Conservation (phyloP, 1,140 invertebrate species). For the Trichogramma pretiosum region DNA sequence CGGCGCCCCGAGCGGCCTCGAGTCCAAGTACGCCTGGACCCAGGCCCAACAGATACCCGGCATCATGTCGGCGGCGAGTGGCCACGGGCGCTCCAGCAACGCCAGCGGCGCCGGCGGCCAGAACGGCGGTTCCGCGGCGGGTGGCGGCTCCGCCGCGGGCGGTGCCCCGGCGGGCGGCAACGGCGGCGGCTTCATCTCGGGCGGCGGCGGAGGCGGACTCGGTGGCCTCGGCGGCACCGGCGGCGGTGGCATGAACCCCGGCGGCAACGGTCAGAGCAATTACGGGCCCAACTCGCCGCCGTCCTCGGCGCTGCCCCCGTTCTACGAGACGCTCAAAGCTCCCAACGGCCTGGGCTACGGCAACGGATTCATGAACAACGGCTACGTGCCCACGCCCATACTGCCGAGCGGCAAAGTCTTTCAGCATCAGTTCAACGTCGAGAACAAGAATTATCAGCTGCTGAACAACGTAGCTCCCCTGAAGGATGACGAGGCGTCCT, state of each 20-base stretch:
- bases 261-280: slow-evolving; percentile 62
- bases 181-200: slow-evolving; percentile 40
- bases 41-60: too few relatives aligned
- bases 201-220: slow-evolving; percentile 48
- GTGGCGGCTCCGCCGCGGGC: slow-evolving; percentile 44
- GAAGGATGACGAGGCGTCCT: too few relatives aligned
- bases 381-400: too few relatives aligned
- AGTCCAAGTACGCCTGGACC: slow-evolving; percentile 50
- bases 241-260: slow-evolving; percentile 61
- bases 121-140: slow-evolving; percentile 25
- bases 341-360: slow-evolving; percentile 51
- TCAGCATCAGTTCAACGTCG: too few relatives aligned
- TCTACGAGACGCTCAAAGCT: slow-evolving; percentile 74
- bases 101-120: slow-evolving; percentile 30
- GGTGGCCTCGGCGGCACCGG: slow-evolving; percentile 55
- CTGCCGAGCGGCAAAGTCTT: too few relatives aligned
- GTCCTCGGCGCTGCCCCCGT: slow-evolving; percentile 71
- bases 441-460: too few relatives aligned
- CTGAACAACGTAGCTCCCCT: too few relatives aligned
- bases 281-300: slow-evolving; percentile 76
- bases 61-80: slow-evolving; percentile 42
- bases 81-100: slow-evolving; percentile 41
- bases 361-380: too few relatives aligned
- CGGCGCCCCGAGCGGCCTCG: too few relatives aligned
- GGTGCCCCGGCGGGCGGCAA: slow-evolving; percentile 40